Conservation (phyloP, 2,888 invertebrate species). For the Himalopsyche japonica region DNA sequence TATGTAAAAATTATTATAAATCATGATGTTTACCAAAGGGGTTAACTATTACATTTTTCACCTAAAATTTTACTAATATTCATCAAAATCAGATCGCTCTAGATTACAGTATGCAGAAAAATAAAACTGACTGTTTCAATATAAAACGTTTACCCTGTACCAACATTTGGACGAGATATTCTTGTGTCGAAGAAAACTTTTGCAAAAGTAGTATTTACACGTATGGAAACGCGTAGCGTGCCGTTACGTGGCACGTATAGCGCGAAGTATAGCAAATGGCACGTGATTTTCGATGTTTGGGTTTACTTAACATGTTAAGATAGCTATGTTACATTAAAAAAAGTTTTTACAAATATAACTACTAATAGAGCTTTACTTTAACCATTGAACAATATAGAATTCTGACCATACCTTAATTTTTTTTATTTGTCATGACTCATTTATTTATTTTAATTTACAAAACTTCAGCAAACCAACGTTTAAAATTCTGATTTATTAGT, state of each 20-base stretch:
- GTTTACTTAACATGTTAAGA: neutral
- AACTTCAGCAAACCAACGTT: too few species aligned
- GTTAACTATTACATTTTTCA: neutral
- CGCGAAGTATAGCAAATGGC: neutral
- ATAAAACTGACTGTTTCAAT: neutral
- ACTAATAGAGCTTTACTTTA: neutral
- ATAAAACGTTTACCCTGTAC: neutral
- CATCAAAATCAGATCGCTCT: neutral
- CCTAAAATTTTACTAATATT: neutral
- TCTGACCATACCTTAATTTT: too few species aligned
- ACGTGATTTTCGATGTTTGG: neutral
- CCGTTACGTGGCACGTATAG: neutral
- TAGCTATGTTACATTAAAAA: neutral
- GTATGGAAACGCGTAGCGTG: neutral
- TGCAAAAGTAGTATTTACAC: neutral
- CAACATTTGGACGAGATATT: neutral
- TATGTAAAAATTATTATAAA: too few species aligned
- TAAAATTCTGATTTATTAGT: too few species aligned
- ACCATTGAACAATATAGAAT: too few species aligned
- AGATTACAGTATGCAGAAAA: neutral
- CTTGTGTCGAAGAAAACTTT: neutral
- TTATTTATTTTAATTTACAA: too few species aligned
- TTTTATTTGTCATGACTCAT: too few species aligned
- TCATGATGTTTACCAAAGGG: neutral
- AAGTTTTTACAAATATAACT: neutral